Conservation (phyloP, 2,888 invertebrate species). For the Acleris holmiana region DNA sequence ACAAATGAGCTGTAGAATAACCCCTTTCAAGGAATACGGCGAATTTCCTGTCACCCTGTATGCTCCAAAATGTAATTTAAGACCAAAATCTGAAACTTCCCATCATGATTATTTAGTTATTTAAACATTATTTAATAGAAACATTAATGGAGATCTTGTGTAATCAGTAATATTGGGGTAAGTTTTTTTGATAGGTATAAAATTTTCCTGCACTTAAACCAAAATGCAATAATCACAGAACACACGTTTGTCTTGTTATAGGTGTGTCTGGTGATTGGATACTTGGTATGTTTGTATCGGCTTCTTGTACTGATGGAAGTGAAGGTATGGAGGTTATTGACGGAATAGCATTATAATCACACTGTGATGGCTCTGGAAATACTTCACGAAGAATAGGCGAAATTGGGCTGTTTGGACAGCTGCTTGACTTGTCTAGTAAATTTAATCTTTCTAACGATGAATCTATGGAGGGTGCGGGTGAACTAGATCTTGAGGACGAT, state of each 20-base stretch:
- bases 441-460: constrained; percentile 9
- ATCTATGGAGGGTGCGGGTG: constrained; percentile 16
- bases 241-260: constrained; percentile 2
- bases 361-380: constrained; percentile 2
- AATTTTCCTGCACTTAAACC: too few species aligned
- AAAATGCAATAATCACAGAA: too few species aligned
- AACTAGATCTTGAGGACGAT: constrained; percentile 5
- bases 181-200: too few species aligned
- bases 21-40: too few species aligned
- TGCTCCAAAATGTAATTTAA: too few species aligned
- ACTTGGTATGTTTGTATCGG: constrained; percentile 3
- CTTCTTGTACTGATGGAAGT: constrained; percentile 8
- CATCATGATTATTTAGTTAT: too few species aligned
- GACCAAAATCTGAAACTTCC: too few species aligned
- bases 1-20: too few species aligned
- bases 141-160: too few species aligned
- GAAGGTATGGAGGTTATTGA: constrained; percentile 11
- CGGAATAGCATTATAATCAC: constrained; percentile 2
- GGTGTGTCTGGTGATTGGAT: constrained; percentile 1
- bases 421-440: constrained; percentile 5
- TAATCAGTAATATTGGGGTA: too few species aligned
- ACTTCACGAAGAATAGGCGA: constrained; percentile 6
- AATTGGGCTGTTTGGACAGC: not conserved
- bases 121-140: too few species aligned
- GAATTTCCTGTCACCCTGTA: too few species aligned